These are phyloP conservation scores for Entomobrya proxima DNA, from an alignment of 2,888 invertebrate species.

Conservation along the genomic window DNA sequence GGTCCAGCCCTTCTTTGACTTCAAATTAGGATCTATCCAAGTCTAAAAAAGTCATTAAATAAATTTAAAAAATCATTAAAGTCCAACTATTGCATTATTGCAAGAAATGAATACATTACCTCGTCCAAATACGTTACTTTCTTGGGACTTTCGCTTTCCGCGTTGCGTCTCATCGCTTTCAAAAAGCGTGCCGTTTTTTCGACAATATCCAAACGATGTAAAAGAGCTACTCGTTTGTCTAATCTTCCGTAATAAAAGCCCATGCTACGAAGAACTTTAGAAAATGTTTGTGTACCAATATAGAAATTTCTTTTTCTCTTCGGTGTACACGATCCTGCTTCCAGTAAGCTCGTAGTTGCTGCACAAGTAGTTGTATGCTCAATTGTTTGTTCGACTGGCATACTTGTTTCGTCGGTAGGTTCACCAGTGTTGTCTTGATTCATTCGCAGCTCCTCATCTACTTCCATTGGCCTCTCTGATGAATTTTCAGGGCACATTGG, in stretches of 20 bases:
- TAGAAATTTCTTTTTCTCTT: background rate
- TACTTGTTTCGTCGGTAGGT: too few species aligned
- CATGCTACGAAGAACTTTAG: background rate
- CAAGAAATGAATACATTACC: background rate
- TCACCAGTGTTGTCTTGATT: too few species aligned
- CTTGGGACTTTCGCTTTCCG: background rate
- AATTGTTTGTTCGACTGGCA: too few species aligned
- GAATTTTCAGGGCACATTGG: background rate
- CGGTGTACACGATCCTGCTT: background rate
- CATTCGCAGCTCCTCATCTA: too few species aligned
- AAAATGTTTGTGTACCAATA: background rate
- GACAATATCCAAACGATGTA: background rate
- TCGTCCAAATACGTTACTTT: constrained; percentile 12
- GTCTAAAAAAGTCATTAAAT: background rate
- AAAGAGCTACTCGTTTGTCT: background rate
- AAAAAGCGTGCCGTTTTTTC: background rate
- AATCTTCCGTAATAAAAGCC: constrained; percentile 8
- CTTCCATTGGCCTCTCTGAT: too few species aligned
- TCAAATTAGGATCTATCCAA: constrained; percentile 9
- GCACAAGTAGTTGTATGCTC: too few species aligned
- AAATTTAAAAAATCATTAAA: too few species aligned
- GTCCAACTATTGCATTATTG: background rate
- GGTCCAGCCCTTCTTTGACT: background rate
- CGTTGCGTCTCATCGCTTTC: background rate
- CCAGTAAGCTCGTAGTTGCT: background rate